Base-by-base conservation (phyloP, 2,888 invertebrate genomes). In the Scrobipalpa costella region DNA sequence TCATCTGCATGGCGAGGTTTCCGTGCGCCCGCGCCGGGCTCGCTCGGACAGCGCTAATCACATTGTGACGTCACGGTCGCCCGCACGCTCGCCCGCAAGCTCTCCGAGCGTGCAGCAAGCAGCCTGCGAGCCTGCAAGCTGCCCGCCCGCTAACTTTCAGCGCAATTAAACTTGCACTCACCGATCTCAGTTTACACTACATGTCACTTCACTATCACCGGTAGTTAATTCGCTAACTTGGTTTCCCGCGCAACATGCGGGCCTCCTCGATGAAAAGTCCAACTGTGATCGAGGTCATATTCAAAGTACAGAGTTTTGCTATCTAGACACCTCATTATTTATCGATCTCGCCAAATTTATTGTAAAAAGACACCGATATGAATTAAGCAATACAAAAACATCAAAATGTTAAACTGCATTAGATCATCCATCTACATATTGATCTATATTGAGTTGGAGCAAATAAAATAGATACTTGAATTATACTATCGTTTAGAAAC, bases 1-100 rank as follows among this genome's bases (percentile, higher is more conserved):
- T 92, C 92, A 92, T 92, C 90, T 93, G 92, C 92, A 93, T 93
- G 67, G 73, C 86, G 85, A 52, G 40, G 70, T 68, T 69, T 50
- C 11, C 55, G 57, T n/a, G 61, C 65, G 65, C 3, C 40, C 13
- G 40, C 67, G 58, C 62, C 47, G 27, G 21, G 21, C n/a, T 19
- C 19, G 19, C 19, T 57, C 61, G 55, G 49, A 34, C 38, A 17
- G 57, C 61, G 47, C 40, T 61, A 27, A 55, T 61, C 61, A 61
- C 64, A 57, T 61, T 58, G 34, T 44, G 33, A 52, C 62, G 21
- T 17, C 52, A 19, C 38, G 13, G 44, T 40, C 62, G 57, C 21
- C 47, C 13, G 47, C 47, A 47, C 33, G 47, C 7, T 58, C 55
- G 55, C 55, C n/a, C n/a, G n/a, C n/a, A n/a, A n/a, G n/a, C n/a